Base-by-base conservation (phyloP, 2,797 vertebrate genomes). In the Eupleurogrammus muticus region DNA sequence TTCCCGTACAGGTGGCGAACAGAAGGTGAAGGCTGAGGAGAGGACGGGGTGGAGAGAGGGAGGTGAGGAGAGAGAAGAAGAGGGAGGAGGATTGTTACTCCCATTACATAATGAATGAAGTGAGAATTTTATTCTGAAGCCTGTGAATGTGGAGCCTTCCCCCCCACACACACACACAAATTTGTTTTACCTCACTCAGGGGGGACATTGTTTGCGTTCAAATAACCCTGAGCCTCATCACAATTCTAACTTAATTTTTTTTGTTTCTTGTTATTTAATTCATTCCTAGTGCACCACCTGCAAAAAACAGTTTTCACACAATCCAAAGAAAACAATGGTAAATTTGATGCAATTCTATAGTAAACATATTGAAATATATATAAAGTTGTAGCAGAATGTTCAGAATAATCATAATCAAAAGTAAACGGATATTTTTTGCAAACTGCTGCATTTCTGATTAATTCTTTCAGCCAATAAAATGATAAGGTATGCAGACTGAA, bases 1-100 rank as follows among this genome's bases (percentile, higher is more conserved):
- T 91, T 90, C 89, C 86, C 79, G 70, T 89, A 88, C 90, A 92
- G 91, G 90, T 92, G 89, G 91, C 66, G 91, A 91, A 87, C 90
- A 92, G 90, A 91, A 90, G 91, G 91, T 90, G 88, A 88, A 81
- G 87, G 89, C 83, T 89, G 89, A 88, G 82, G 86, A 85, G 83
- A 87, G 83, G 81, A 81, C 10, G 36, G 77, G 82, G 74, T 68
- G 79, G 70, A 68, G 80, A 68, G 70, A 70, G 68, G 70, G 77
- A 80, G 70, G 76, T 9, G 78, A 78, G 71, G 63, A 76, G 80
- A 65, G 73, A 52, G 59, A 19, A 20, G 28, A 46, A 46, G 32
- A 60, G 63, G 55, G 68, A 70, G 79, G 81, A 77, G 70, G 79
- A 68, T 73, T 88, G 82, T 78, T 87, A 84, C 84, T 87, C 77